Evolutionary conservation across 53 echinoderm and acorn worm species (phyloP).

Genomic region (Arbacia lixula): DNA sequence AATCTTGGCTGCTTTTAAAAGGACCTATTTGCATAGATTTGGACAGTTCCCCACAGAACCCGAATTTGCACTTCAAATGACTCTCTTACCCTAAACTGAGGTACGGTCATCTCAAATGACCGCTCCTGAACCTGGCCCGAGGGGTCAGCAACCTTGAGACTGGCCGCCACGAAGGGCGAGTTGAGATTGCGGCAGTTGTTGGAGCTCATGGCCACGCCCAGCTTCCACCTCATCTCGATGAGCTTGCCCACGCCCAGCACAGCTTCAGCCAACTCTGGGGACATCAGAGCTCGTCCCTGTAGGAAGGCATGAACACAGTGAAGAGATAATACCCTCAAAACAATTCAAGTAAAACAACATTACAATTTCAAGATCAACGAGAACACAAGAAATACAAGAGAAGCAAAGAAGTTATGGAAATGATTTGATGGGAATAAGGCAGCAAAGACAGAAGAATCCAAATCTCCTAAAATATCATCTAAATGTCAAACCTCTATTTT

Average conservation of each 20-base stretch:
- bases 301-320: neutral
- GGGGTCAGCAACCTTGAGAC: slow-evolving; percentile 73
- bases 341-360: too few species aligned
- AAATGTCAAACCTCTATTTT: too few species aligned
- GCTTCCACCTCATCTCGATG: slow-evolving; percentile 89
- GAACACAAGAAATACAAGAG: too few species aligned
- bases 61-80: neutral
- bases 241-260: slow-evolving; percentile 83
- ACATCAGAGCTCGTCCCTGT: slow-evolving; percentile 63
- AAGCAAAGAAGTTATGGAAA: too few species aligned
- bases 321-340: neutral
- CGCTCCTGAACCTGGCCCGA: slow-evolving; percentile 68
- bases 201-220: slow-evolving; percentile 90
- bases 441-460: too few species aligned
- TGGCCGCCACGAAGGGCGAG: slow-evolving; percentile 77
- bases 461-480: too few species aligned
- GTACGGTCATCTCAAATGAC: slow-evolving; percentile 86
- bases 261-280: slow-evolving; percentile 58
- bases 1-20: too few species aligned
- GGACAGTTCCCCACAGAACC: too few species aligned
- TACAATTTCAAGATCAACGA: too few species aligned
- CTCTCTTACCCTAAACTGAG: slow-evolving; percentile 81
- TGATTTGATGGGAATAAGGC: too few species aligned
- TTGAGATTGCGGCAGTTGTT: slow-evolving; percentile 82
- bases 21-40: too few species aligned